A percentile compares a stretch with the other conserved stretches of the same genome.
Conservation (phyloP, 1,140 invertebrate genomes). For the Ephestia elutella region DNA sequence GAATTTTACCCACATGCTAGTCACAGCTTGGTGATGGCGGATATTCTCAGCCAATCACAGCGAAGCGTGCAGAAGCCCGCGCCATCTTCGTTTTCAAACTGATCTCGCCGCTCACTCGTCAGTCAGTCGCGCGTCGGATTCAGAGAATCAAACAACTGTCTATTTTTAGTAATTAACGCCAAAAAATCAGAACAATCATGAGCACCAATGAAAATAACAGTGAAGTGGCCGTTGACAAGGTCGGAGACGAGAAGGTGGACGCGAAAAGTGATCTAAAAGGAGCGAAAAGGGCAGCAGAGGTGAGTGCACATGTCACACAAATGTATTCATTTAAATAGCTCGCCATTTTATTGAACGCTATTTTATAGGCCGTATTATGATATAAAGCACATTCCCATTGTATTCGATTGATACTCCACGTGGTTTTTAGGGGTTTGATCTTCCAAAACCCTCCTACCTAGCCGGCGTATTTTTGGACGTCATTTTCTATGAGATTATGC, state of each 20-base stretch:
- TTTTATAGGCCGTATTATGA: constrained; percentile 36
- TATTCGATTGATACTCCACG: constrained; percentile 21
- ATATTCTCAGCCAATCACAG: constrained; percentile 74
- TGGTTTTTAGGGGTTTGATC: constrained; percentile 14
- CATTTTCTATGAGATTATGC: constrained; percentile 37
- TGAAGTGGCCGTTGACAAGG: constrained; percentile 88
- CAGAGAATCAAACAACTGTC: constrained; percentile 68
- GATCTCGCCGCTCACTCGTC: constrained; percentile 73
- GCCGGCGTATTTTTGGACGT: constrained; percentile 65
- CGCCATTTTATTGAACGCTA: constrained; percentile 72
- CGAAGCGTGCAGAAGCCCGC: constrained; percentile 79
- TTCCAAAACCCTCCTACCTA: not conserved
- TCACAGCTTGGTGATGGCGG: constrained; percentile 51
- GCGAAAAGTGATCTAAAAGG: constrained; percentile 88
- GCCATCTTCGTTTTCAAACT: constrained; percentile 90
- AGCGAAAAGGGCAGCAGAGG: constrained; percentile 90
- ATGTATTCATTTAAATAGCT: constrained; percentile 67
- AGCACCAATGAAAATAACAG: constrained; percentile 88
- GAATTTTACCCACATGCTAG: constrained; percentile 48
- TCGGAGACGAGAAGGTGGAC: constrained; percentile 84
- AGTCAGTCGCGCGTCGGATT: constrained; percentile 76
- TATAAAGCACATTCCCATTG: constrained; percentile 17
- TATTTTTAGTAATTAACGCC: constrained; percentile 66
- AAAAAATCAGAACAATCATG: constrained; percentile 79
- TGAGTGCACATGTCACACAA: constrained; percentile 78